Conservation (phyloP, 2,888 invertebrate genomes). For the Agriopis aurantiaria region DNA sequence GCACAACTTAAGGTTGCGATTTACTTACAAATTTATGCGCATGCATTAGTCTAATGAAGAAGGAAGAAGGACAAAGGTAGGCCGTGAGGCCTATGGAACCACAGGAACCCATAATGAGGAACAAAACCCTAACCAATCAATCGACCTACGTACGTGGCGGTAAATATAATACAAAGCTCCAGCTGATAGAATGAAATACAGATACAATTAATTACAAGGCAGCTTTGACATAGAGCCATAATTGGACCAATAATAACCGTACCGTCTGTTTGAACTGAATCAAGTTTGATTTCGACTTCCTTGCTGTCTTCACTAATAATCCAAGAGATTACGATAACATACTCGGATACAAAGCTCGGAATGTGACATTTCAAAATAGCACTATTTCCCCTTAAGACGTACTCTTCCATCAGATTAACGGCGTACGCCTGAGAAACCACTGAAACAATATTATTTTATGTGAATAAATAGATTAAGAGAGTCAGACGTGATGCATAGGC, state of each 20-base stretch:
- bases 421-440: slow-evolving; percentile 96
- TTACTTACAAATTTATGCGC: slow-evolving; percentile 77
- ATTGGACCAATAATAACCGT: slow-evolving; percentile 51
- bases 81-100: slow-evolving; percentile 87
- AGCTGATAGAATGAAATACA: slow-evolving; percentile 31
- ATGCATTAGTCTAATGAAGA: slow-evolving; percentile 86
- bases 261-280: slow-evolving; percentile 74
- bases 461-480: slow-evolving; percentile 12
- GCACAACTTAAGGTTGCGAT: slow-evolving; percentile 73
- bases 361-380: slow-evolving; percentile 97
- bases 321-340: slow-evolving; percentile 94
- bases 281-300: slow-evolving; percentile 80
- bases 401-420: slow-evolving; percentile 97
- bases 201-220: background rate
- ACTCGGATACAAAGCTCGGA: slow-evolving; percentile 97
- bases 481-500: background rate
- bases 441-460: slow-evolving; percentile 83
- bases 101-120: slow-evolving; percentile 68
- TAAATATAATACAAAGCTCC: slow-evolving; percentile 38
- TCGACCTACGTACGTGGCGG: slow-evolving; percentile 14
- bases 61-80: slow-evolving; percentile 83
- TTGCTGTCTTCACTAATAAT: slow-evolving; percentile 90
- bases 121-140: slow-evolving; percentile 59
- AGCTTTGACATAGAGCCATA: slow-evolving; percentile 24
- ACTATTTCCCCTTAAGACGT: slow-evolving; percentile 95